These are phyloP conservation scores for Drymonia ruficornis DNA, from an alignment of 2,888 invertebrate species.

Conservation along the genomic window DNA sequence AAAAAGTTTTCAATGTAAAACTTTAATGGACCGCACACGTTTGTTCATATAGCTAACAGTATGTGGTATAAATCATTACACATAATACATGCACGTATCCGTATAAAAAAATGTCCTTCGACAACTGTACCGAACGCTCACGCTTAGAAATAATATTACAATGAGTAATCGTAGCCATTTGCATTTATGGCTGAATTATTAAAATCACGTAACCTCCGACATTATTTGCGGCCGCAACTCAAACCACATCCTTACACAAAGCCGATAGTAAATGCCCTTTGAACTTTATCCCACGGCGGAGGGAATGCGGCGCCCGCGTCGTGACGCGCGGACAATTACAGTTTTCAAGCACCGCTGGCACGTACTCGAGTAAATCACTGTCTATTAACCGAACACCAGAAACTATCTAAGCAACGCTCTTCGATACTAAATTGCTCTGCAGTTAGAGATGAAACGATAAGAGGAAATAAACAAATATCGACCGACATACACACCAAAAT, in stretches of 20 bases:
- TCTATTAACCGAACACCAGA: constrained; percentile 44
- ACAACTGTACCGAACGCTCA: neutral
- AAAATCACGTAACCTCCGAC: constrained; percentile 47
- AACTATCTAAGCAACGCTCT: constrained; percentile 39
- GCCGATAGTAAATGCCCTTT: constrained; percentile 63
- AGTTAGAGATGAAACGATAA: no score
- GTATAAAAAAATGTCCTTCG: constrained; percentile 6
- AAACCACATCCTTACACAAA: constrained; percentile 49
- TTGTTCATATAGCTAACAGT: neutral
- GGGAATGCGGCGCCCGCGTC: constrained; percentile 49
- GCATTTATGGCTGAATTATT: constrained; percentile 45
- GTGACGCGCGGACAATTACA: constrained; percentile 68
- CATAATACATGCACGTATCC: neutral
- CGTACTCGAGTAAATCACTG: constrained; percentile 57
- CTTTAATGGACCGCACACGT: neutral
- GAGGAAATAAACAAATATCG: no score
- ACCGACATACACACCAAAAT: no score
- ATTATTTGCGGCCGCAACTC: constrained; percentile 45
- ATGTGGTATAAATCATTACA: constrained; percentile 1
- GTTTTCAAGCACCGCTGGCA: constrained; percentile 55
- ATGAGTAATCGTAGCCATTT: constrained; percentile 44
- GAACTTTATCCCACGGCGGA: constrained; percentile 64
- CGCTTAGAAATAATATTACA: constrained; percentile 33
- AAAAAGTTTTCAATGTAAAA: neutral
- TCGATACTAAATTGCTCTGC: constrained; percentile 26